Percentiles rank a stretch among this genome's conserved stretches.
phyloP scores from a whole-genome alignment of 2,113 vertebrate genomes.

The Tilapia sparmanii region DNA sequence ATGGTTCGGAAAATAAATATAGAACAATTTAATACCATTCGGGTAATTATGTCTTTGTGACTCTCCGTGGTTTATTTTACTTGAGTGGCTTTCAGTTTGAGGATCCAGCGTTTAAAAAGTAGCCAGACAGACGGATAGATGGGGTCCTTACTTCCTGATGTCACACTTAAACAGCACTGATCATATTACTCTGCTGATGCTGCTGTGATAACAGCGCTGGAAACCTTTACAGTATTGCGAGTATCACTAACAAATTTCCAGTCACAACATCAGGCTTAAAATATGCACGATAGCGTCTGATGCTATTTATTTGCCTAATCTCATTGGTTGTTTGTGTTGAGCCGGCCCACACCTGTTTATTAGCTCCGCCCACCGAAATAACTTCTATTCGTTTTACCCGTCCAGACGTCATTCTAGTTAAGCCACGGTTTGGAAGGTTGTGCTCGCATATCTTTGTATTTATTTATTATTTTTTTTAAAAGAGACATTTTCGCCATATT shows the following conservation, averaged over 20 bases:
- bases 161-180: background rate
- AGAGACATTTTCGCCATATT: accelerated
- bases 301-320: background rate
- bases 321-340: background rate
- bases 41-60: background rate
- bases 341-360: background rate
- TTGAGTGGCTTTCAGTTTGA: accelerated
- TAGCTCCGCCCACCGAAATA: constrained; percentile 2
- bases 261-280: background rate
- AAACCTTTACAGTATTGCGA: background rate
- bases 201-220: background rate
- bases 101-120: accelerated
- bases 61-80: background rate
- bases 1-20: accelerated
- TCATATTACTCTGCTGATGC: background rate
- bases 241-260: background rate
- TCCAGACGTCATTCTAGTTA: background rate
- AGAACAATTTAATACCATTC: background rate
- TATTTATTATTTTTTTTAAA: background rate
- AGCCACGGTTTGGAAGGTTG: accelerated
- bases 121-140: background rate
- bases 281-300: background rate
- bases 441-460: accelerated
- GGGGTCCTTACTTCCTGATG: background rate
- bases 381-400: background rate